These are phyloP conservation scores for Drosophila yakuba DNA, from an alignment of 1,140 invertebrate species.

Conservation along the genomic window DNA sequence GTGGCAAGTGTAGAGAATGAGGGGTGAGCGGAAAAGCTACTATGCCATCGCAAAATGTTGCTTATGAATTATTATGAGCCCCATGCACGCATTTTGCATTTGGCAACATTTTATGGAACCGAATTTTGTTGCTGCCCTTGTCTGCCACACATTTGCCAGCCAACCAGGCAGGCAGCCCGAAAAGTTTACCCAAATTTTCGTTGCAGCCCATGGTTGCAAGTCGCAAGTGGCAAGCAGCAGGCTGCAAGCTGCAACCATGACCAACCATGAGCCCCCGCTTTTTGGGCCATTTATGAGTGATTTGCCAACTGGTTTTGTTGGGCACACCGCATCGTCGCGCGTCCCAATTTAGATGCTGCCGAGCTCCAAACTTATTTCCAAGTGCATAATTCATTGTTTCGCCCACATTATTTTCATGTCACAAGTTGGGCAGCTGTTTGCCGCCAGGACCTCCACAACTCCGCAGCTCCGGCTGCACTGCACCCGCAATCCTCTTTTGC, in stretches of 20 bases:
- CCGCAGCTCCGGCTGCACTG: neutral
- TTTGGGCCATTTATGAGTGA: constrained; percentile 78
- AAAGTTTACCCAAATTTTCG: constrained; percentile 42
- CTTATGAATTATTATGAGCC: constrained; percentile 83
- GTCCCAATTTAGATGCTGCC: constrained; percentile 61
- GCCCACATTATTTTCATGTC: constrained; percentile 81
- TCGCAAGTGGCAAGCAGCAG: constrained; percentile 14
- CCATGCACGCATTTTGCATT: constrained; percentile 75
- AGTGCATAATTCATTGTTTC: constrained; percentile 83
- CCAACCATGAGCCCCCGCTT: constrained; percentile 30
- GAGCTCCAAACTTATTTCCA: constrained; percentile 76
- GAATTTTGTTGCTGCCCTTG: constrained; percentile 69
- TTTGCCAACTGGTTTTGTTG: constrained; percentile 70
- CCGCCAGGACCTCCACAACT: neutral
- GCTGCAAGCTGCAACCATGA: constrained; percentile 22
- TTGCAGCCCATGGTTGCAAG: constrained; percentile 22
- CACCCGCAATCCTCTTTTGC: neutral
- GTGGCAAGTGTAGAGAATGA: neutral
- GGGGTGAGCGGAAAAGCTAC: constrained; percentile 1
- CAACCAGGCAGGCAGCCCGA: neutral
- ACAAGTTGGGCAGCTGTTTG: constrained; percentile 68
- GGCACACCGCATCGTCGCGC: constrained; percentile 51
- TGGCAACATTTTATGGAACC: constrained; percentile 74
- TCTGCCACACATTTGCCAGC: constrained; percentile 72
- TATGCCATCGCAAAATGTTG: constrained; percentile 72